Percentiles rank a stretch among this genome's conserved stretches.
Conservation (phyloP, 2,888 invertebrate species). For the Polymixis flavicincta region DNA sequence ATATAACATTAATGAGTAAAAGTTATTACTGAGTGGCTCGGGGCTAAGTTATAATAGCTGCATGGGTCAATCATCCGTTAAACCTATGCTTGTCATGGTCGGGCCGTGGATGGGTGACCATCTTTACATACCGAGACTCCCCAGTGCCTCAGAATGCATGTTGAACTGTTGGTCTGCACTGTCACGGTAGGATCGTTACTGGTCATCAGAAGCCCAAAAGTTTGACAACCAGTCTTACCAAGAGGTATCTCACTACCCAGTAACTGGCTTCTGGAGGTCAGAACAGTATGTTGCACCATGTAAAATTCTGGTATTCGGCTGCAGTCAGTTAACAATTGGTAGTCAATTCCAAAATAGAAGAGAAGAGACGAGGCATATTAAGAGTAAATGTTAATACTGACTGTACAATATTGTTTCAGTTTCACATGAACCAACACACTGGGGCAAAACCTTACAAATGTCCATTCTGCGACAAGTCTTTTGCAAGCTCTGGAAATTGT, state of each 20-base stretch:
- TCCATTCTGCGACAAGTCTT: slow-evolving; percentile 93
- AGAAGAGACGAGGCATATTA: not conserved
- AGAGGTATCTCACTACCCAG: not conserved
- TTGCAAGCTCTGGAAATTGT: slow-evolving; percentile 94
- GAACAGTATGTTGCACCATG: not conserved
- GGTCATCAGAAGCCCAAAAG: not conserved
- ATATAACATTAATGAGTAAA: not conserved
- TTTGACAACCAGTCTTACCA: not conserved
- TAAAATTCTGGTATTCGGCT: not conserved
- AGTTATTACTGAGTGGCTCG: not conserved
- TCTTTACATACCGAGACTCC: no score
- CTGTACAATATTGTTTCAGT: slow-evolving; percentile 83
- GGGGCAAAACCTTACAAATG: slow-evolving; percentile 94
- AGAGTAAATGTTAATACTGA: not conserved
- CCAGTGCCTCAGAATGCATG: no score
- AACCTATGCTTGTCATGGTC: no score
- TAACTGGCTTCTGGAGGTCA: not conserved
- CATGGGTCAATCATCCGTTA: no score
- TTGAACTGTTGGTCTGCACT: no score
- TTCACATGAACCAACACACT: slow-evolving; percentile 94
- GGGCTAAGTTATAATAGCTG: no score
- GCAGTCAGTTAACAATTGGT: not conserved
- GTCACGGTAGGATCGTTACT: not conserved
- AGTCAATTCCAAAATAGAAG: not conserved
- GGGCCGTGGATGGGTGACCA: no score